Evolutionary conservation across 2,113 vertebrate genomes (phyloP), one percentile per base, ranked within the genome.

Genomic region (Paraplagusia blochii): DNA sequence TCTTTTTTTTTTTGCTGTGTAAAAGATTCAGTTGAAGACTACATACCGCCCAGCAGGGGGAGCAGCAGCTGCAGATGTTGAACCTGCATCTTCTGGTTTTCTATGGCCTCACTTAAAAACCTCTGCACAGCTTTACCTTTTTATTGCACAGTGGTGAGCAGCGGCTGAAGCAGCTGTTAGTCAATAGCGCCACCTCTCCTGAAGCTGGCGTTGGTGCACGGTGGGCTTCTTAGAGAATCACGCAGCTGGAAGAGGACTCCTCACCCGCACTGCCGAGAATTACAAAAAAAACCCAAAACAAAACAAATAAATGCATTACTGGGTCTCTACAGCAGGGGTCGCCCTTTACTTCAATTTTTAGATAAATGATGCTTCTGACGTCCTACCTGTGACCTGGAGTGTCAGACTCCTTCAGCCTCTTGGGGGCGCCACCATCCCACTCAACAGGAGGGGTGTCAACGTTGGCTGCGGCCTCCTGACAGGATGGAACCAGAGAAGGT

Each of bases 371-470:
- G 1, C 1, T 7, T 44, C 38, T 0, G 13, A 76, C 54, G 83
- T 57, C 84, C 57, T 81, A 86, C 89, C 88, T 91, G 80, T 87
- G 82, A 62, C 67, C 69, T 34, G 85, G 69, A 80, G 66, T 76
- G 16, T 80, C 85, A 46, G 76, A 81, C 56, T 71, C 83, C 86
- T 89, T 92, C 70, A 86, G 85, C 92, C 86, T 75, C 83, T 97
- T 95, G 91, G 90, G 89, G 86, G 89, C 35, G 72, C 76, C 87
- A 76, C 82, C 75, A 76, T 85, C 74, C 58, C 77, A 89, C 86
- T 90, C 89, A 68, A 40, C 83, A 70, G 82, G 58, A 36, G 71
- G 63, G 53, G 77, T 79, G 82, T 76, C 66, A 66, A 81, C 74
- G 50, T 68, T 19, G 73, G 75, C 86, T 8, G 9, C 38, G 16